These are phyloP conservation scores for Notarius lentiginosus DNA, from an alignment of 2,113 vertebrate species.

Conservation along the genomic window DNA sequence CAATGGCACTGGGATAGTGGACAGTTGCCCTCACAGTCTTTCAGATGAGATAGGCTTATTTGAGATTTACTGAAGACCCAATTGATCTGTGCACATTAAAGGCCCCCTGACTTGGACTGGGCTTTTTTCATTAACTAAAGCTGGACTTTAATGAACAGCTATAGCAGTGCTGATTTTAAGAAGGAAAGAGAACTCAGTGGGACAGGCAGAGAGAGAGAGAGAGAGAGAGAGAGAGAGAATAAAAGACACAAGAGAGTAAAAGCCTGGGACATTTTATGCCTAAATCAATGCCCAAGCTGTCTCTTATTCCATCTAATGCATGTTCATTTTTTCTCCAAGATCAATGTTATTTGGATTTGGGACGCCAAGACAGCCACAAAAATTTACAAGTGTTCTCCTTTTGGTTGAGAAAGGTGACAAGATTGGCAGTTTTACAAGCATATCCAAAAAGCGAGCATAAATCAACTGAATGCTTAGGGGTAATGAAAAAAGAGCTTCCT, in stretches of 20 bases:
- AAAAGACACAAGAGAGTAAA: conserved; percentile 15
- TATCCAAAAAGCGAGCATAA: conserved; percentile 76
- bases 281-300: conserved; percentile 88
- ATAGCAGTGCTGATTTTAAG: conserved; percentile 30
- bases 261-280: conserved; percentile 65
- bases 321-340: conserved; percentile 85
- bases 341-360: conserved; percentile 91
- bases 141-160: conserved; percentile 50
- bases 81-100: conserved; percentile 45
- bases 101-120: conserved; percentile 2
- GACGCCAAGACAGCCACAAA: conserved; percentile 81
- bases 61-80: conserved; percentile 32
- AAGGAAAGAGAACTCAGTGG: conserved; percentile 29
- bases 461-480: conserved; percentile 71
- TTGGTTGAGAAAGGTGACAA: conserved; percentile 78
- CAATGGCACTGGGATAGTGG: conserved; percentile 51
- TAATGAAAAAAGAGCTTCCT: conserved; percentile 64
- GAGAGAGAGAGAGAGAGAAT: neutral
- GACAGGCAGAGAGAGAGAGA: conserved; percentile 63
- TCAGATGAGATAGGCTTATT: conserved; percentile 24
- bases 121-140: conserved; percentile 54
- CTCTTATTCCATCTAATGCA: conserved; percentile 91
- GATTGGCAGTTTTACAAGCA: conserved; percentile 80
- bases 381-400: conserved; percentile 88
- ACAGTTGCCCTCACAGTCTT: conserved; percentile 59